Conservation (phyloP, 2,797 vertebrate genomes). For the Falco cherrug region DNA sequence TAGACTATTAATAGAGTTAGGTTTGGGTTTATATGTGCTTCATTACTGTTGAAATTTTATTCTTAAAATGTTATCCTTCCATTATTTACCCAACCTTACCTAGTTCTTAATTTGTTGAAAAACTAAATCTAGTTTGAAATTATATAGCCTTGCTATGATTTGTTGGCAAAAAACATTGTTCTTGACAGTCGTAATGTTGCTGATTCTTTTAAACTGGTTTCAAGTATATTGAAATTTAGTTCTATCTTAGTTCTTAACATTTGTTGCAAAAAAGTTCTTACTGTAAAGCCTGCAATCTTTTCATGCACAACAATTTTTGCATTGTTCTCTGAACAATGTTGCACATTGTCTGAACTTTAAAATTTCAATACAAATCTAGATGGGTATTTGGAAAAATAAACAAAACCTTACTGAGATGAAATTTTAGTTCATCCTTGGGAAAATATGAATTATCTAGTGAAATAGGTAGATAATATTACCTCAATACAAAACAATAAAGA, state of each 20-base stretch:
- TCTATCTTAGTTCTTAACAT: neutral
- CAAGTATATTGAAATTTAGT: neutral
- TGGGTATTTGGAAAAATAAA: neutral
- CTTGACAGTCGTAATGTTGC: neutral
- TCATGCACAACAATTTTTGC: neutral
- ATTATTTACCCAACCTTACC: neutral
- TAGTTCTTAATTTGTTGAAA: neutral
- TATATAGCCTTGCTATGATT: neutral
- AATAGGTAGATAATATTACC: neutral
- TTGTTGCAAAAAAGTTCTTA: neutral
- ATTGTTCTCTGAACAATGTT: neutral
- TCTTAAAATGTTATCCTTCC: neutral
- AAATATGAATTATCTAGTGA: neutral
- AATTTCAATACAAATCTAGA: neutral
- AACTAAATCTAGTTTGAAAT: neutral
- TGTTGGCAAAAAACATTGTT: neutral
- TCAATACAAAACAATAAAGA: neutral
- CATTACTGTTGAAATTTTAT: neutral
- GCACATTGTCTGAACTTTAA: neutral
- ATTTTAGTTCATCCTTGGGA: neutral
- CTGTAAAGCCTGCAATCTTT: neutral
- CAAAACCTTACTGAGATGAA: neutral
- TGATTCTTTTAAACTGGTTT: neutral
- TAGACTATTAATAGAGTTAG: neutral
- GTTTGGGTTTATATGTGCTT: neutral